These are phyloP conservation scores for Lasioglossum zephyrum DNA, from an alignment of 2,888 invertebrate genomes.

Conservation along the genomic window DNA sequence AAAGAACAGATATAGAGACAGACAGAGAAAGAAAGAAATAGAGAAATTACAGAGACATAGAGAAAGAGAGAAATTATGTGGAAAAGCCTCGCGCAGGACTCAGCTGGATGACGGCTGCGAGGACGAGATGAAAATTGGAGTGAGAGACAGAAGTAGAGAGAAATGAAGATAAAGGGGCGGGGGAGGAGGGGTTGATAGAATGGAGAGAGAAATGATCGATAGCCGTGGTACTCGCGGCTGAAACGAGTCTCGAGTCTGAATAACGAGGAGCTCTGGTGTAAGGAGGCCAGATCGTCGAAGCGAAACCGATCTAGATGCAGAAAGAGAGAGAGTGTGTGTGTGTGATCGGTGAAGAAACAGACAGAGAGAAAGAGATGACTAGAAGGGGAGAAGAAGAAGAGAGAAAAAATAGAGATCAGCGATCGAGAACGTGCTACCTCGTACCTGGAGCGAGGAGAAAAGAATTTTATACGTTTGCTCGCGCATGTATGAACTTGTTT, in stretches of 20 bases:
- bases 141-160: neutral
- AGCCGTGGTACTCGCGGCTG: constrained; percentile 53
- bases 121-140: constrained; percentile 6
- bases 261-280: constrained; percentile 51
- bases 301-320: constrained; percentile 67
- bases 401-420: constrained; percentile 46
- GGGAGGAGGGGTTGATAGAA: neutral
- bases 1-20: neutral
- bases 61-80: constrained; percentile 1
- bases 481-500: constrained; percentile 15
- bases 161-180: neutral
- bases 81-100: neutral
- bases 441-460: constrained; percentile 68
- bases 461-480: constrained; percentile 30
- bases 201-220: constrained; percentile 52
- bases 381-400: constrained; percentile 1
- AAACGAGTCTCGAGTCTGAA: constrained; percentile 41
- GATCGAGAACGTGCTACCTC: constrained; percentile 65
- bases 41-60: neutral
- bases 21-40: neutral
- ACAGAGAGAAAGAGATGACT: constrained; percentile 1
- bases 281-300: constrained; percentile 71
- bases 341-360: constrained; percentile 1
- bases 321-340: too few species aligned
- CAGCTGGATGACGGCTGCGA: neutral